Base-by-base conservation (phyloP, 1,140 invertebrate species). In the Camponotus vicinus region DNA sequence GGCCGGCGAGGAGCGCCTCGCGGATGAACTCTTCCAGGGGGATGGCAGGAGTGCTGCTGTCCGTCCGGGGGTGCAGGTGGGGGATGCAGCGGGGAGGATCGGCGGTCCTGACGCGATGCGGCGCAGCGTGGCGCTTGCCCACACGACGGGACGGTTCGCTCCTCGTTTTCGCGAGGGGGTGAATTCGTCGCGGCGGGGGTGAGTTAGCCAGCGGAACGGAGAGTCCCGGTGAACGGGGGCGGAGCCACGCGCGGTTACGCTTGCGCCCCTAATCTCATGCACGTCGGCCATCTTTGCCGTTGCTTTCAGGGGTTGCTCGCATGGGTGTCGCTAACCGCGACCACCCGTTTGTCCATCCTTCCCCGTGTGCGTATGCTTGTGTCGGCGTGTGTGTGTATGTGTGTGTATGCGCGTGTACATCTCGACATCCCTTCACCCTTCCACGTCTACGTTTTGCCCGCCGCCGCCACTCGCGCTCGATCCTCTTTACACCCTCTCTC, bases 281-380 rank as follows among this genome's bases (percentile, higher is more conserved):
- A 8, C 45, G 91, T 91, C 94, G 92, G 94, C 94, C 94, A 94
- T 95, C 93, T 94, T 94, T 92, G 86, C 73, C 84, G 75, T 90
- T 87, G 86, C 89, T 79, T 78, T 73, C 77, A 84, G 52, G 79
- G 71, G 49, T 52, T 52, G 49, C 75, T 78, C 57, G 77, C 79
- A 85, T 90, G 89, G 89, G 89, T 90, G 88, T 92, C 92, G 89
- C 92, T 93, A 93, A 92, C 93, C 92, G 91, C 92, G 94, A 93
- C 93, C 93, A 93, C 92, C 85, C 89, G 82, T 89, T 85, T 80
- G 86, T 92, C 91, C 91, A 86, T 92, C 89, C 92, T 91, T 88
- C 88, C 88, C 84, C 55, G 77, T 69, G 45, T 66, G 59, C 27
- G 71, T 79, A 69, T 76, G 88, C 88, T 77, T 83, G 71, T 15